Evolutionary conservation across 1,140 invertebrate species (phyloP).

Genomic region (Drosophila kikkawai): DNA sequence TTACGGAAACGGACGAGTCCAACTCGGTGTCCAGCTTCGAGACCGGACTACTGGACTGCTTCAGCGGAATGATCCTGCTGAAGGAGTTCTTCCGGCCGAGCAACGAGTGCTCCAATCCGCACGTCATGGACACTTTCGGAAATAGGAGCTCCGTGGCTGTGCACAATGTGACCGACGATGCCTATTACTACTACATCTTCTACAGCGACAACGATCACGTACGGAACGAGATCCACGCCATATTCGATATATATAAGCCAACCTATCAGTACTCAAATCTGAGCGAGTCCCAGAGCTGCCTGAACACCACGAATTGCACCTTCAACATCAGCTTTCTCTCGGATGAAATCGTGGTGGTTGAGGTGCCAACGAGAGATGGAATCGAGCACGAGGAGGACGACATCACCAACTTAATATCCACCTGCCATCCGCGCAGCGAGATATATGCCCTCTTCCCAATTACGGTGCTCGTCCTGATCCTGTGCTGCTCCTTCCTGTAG

Average conservation of each 20-base stretch:
- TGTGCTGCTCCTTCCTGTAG: slow-evolving; percentile 91
- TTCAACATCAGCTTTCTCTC: slow-evolving; percentile 90
- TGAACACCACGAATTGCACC: slow-evolving; percentile 91
- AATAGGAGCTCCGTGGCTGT: slow-evolving; percentile 87
- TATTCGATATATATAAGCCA: slow-evolving; percentile 94
- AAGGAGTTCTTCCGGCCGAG: slow-evolving; percentile 89
- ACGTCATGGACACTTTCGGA: slow-evolving; percentile 87
- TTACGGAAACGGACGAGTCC: slow-evolving; percentile 86
- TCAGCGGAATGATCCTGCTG: slow-evolving; percentile 90
- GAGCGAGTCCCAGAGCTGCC: slow-evolving; percentile 88
- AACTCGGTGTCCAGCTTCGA: slow-evolving; percentile 92
- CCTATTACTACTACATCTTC: slow-evolving; percentile 95
- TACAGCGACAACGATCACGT: slow-evolving; percentile 93
- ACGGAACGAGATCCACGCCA: slow-evolving; percentile 91
- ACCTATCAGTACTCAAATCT: slow-evolving; percentile 91
- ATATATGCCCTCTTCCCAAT: slow-evolving; percentile 92
- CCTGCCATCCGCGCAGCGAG: slow-evolving; percentile 91
- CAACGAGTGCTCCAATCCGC: slow-evolving; percentile 88
- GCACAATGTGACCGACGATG: slow-evolving; percentile 90
- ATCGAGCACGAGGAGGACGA: slow-evolving; percentile 91
- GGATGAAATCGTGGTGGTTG: slow-evolving; percentile 91
- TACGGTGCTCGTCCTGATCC: slow-evolving; percentile 89
- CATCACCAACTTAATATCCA: slow-evolving; percentile 89
- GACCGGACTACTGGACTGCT: slow-evolving; percentile 90
- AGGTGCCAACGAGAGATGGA: slow-evolving; percentile 92